phyloP scores from a whole-genome alignment of 2,113 vertebrate species.

The Bostrychus sinensis region DNA sequence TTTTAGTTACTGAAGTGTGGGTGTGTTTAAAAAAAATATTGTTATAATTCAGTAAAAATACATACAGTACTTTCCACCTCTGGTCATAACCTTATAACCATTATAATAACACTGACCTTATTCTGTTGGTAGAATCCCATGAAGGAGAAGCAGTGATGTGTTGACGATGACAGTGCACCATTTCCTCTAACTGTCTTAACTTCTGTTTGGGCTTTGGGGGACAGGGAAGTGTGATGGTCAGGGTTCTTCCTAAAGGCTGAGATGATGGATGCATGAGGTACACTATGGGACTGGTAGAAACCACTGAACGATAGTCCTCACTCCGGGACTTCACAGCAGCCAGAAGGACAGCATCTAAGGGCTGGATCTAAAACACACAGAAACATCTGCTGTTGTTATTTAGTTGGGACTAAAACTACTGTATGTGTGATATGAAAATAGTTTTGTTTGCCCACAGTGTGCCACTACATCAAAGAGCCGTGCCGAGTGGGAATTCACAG shows the following conservation, averaged over 20 bases:
- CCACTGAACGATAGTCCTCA: conserved; percentile 73
- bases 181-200: conserved; percentile 54
- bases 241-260: conserved; percentile 75
- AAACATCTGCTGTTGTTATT: conserved; percentile 29
- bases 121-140: conserved; percentile 26
- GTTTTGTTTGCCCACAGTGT: not conserved
- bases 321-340: conserved; percentile 79
- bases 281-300: conserved; percentile 83
- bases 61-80: too few relatives aligned
- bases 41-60: too few relatives aligned
- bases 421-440: conserved; percentile 14
- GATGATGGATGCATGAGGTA: conserved; percentile 81
- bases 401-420: conserved; percentile 4
- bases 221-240: conserved; percentile 83
- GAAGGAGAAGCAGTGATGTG: not conserved
- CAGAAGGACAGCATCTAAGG: conserved; percentile 81
- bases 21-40: too few relatives aligned
- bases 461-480: conserved; percentile 15
- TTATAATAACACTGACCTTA: conserved; percentile 46
- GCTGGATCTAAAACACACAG: conserved; percentile 81
- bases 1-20: too few relatives aligned
- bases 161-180: conserved; percentile 38
- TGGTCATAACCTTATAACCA: too few relatives aligned
- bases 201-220: conserved; percentile 79
- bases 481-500: conserved; percentile 15